Percentiles rank a stretch among this genome's conserved stretches.
Conservation (phyloP, 2,113 vertebrate species). For the Buteo buteo region DNA sequence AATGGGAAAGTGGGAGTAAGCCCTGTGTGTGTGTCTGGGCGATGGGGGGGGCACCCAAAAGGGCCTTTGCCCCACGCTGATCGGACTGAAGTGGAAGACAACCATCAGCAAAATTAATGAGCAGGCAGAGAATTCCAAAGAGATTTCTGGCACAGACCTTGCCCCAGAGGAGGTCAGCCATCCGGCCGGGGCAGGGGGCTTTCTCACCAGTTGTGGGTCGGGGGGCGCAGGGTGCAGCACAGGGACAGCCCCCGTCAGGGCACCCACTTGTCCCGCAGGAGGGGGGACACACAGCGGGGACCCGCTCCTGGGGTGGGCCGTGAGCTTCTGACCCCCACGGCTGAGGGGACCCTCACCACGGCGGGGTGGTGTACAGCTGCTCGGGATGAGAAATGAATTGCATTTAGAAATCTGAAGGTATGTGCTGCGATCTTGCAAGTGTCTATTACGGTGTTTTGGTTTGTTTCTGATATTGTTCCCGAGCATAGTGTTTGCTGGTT, state of each 20-base stretch:
- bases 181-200: fast-evolving
- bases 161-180: not conserved
- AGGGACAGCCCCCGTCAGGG: not conserved
- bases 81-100: not conserved
- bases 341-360: fast-evolving
- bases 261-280: not conserved
- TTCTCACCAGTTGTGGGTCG: not conserved
- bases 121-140: not conserved
- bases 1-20: not conserved
- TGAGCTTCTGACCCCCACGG: not conserved
- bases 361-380: not conserved
- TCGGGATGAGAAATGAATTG: not conserved
- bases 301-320: fast-evolving
- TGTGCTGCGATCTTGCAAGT: not conserved
- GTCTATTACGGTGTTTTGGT: not conserved
- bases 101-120: not conserved
- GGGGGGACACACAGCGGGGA: not conserved
- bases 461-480: not conserved
- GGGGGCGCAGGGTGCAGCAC: too few species aligned
- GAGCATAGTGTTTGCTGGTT: not conserved
- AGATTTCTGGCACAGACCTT: not conserved
- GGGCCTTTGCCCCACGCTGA: not conserved
- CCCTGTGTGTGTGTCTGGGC: not conserved
- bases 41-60: not conserved
- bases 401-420: not conserved